Evolutionary conservation across 1,140 invertebrate species (phyloP), one percentile per base, ranked within the genome.

Genomic region (Radopholus similis): DNA sequence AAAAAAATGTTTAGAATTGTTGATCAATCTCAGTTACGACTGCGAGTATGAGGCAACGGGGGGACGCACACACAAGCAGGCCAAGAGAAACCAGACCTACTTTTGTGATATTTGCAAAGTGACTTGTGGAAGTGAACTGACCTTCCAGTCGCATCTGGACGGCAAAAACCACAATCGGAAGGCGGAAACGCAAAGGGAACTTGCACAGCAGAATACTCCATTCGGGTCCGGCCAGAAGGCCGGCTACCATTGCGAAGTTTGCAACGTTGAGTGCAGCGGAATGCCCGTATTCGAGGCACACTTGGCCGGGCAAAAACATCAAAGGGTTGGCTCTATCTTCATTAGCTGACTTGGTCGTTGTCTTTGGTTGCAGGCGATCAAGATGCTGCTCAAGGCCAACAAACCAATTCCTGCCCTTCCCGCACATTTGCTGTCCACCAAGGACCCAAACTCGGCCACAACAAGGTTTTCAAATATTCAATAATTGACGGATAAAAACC

Each of bases 291-390:
- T 26, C 13, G 38, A 60, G 30, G 47, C 23, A 0, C 58, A 60
- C 30, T 4, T 60, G 21, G 42, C 9, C 26, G 58, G 58, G 2
- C 58, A 60, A 60, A 60, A 60, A 38, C 58, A 60, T 47, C 58
- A 60, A 40, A 59, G 42, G 34, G 58, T 60, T 60, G n/a, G n/a
- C n/a, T 40, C 15, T 47, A 8, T 49, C 11, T 42, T 26, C 28
- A 18, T 4, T n/a, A 34, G 18, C 26, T 58, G 4, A 21, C 6
- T 47, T 38, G 9, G 23, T 13, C 23, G 37, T 58, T 58, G 30
- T 47, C 21, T 15, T 4, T 42, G 18, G 4, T 30, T 58, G 15
- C 13, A 60, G 58, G n/a, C 18, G 8, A 21, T 60, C 21, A 60
- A 60, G 28, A 30, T 40, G 15, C 18, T 60, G 47, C 37, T 60